Percentiles rank a stretch among this genome's conserved stretches.
Conservation (phyloP, 2,888 invertebrate species). For the Augiades crinisus region DNA sequence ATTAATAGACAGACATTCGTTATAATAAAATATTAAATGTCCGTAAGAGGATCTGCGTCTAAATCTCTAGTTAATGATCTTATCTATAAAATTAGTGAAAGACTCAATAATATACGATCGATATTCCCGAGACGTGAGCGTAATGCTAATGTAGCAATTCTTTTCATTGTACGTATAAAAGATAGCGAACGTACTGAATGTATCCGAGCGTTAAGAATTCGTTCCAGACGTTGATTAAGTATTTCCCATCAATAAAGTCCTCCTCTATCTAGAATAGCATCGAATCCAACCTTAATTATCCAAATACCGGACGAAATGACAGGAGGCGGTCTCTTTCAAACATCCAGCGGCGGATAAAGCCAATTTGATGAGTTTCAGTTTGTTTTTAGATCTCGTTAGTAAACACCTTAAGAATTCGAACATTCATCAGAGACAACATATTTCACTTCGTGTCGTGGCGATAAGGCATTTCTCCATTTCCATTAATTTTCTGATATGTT, state of each 20-base stretch:
- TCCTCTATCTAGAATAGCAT: slow-evolving; percentile 55
- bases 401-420: slow-evolving; percentile 53
- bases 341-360: slow-evolving; percentile 51
- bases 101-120: neutral
- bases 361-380: slow-evolving; percentile 47
- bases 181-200: slow-evolving; percentile 27
- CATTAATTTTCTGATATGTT: slow-evolving; percentile 48
- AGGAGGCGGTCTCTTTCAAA: slow-evolving; percentile 55
- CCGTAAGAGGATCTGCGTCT: neutral
- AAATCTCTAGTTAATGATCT: neutral
- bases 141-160: slow-evolving; percentile 1
- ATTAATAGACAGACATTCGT: slow-evolving; percentile 14
- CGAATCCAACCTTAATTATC: slow-evolving; percentile 64
- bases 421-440: slow-evolving; percentile 66
- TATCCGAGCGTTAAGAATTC: slow-evolving; percentile 30
- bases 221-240: slow-evolving; percentile 65
- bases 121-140: neutral
- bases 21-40: slow-evolving; percentile 2
- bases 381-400: slow-evolving; percentile 70
- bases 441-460: slow-evolving; percentile 57
- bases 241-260: slow-evolving; percentile 63
- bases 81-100: neutral
- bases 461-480: slow-evolving; percentile 66
- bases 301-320: slow-evolving; percentile 56
- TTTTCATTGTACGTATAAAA: neutral